Percentiles rank a stretch among this genome's conserved stretches.
Evolutionary conservation across 1,140 invertebrate species (phyloP).

Genomic region (Diorhabda elongata): DNA sequence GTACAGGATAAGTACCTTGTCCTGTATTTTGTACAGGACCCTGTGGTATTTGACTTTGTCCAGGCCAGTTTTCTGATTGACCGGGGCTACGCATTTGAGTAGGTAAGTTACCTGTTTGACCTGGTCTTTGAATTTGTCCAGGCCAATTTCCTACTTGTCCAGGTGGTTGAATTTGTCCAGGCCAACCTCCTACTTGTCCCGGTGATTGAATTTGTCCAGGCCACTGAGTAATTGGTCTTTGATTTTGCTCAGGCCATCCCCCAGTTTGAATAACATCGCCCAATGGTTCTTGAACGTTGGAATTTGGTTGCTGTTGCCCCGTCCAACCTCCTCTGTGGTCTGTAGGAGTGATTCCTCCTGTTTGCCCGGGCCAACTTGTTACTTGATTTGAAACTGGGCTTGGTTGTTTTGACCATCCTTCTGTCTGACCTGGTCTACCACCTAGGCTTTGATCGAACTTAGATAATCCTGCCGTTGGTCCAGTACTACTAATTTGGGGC

Average conservation of each 20-base stretch:
- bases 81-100: neutral
- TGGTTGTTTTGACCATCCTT: neutral
- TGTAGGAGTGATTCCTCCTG: neutral
- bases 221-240: neutral
- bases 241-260: neutral
- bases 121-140: neutral
- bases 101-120: neutral
- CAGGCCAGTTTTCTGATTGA: neutral
- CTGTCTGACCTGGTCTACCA: neutral
- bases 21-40: neutral
- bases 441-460: no score
- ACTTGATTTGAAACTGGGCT: neutral
- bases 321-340: neutral
- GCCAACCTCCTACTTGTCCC: neutral
- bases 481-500: neutral
- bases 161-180: neutral
- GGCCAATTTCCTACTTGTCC: neutral
- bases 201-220: neutral
- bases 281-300: neutral
- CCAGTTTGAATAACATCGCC: no score
- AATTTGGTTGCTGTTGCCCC: neutral
- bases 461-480: neutral
- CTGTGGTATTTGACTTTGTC: neutral
- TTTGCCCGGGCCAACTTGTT: neutral
- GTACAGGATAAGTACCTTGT: neutral